phyloP scores from a whole-genome alignment of 2,888 invertebrate genomes.

The Pollenia amentaria region DNA sequence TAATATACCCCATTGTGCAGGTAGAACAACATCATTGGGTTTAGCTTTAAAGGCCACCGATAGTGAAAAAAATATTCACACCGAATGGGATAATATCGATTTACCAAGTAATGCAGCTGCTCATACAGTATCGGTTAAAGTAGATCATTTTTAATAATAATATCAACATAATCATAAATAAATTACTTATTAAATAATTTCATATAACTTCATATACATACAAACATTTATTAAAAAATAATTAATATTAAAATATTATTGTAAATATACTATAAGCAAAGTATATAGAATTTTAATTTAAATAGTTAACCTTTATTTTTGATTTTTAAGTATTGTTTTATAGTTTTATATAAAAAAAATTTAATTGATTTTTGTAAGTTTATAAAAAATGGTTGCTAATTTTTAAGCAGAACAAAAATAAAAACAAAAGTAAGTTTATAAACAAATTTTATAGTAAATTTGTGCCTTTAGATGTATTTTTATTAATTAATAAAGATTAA shows the following conservation, averaged over 20 bases:
- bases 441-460: constrained; percentile 65
- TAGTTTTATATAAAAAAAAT: constrained; percentile 69
- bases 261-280: constrained; percentile 52
- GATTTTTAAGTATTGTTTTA: constrained; percentile 67
- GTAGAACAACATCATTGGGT: constrained; percentile 90
- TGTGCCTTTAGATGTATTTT: constrained; percentile 70
- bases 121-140: constrained; percentile 95
- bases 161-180: constrained; percentile 14
- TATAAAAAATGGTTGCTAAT: constrained; percentile 36
- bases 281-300: constrained; percentile 27
- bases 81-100: constrained; percentile 94
- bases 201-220: constrained; percentile 16
- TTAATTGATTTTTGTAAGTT: constrained; percentile 16
- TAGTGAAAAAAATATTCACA: constrained; percentile 92
- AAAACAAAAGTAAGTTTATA: constrained; percentile 25
- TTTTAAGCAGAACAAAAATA: constrained; percentile 15
- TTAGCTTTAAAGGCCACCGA: constrained; percentile 92
- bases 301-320: constrained; percentile 22
- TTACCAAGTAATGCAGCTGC: constrained; percentile 93
- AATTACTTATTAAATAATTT: constrained; percentile 5
- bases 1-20: constrained; percentile 94
- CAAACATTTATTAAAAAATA: constrained; percentile 16
- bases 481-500: constrained; percentile 14
- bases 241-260: constrained; percentile 11
- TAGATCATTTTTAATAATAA: constrained; percentile 92